phyloP scores from a whole-genome alignment of 1,140 invertebrate species.

The Reticulitermes speratus region DNA sequence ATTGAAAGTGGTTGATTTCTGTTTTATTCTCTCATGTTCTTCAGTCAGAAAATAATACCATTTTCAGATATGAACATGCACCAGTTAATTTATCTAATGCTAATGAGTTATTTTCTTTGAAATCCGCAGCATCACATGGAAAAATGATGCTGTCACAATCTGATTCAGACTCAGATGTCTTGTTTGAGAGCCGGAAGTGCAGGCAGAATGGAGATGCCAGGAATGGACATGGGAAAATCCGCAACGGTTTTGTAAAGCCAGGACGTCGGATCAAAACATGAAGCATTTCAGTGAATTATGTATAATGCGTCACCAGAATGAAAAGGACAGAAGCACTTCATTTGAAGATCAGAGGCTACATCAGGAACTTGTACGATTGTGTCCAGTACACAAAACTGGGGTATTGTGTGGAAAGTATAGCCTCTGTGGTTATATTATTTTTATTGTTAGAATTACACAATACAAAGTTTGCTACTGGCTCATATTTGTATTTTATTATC shows the following conservation, averaged over 20 bases:
- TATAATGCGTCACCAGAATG: background rate
- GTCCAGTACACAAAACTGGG: background rate
- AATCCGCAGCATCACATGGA: conserved; percentile 37
- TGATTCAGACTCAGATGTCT: conserved; percentile 72
- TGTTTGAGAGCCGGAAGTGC: conserved; percentile 60
- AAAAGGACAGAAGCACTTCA: background rate
- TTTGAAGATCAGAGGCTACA: background rate
- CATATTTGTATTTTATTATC: background rate
- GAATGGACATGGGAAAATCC: conserved; percentile 31
- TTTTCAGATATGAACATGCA: background rate
- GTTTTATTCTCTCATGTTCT: background rate
- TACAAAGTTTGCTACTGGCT: background rate
- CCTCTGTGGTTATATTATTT: background rate
- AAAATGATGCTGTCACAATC: conserved; percentile 67
- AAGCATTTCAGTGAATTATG: conserved; percentile 10
- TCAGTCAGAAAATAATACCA: background rate
- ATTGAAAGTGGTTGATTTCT: background rate
- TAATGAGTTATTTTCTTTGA: background rate
- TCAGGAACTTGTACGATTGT: background rate
- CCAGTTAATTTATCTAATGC: too few relatives aligned
- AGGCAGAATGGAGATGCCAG: conserved; percentile 32
- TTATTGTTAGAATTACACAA: background rate
- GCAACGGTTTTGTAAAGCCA: conserved; percentile 41
- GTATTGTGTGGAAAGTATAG: background rate
- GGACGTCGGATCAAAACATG: conserved; percentile 40